Percentiles rank a stretch among this genome's conserved stretches.
Evolutionary conservation across 2,888 invertebrate species (phyloP).

Genomic region (Penaeus monodon): DNA sequence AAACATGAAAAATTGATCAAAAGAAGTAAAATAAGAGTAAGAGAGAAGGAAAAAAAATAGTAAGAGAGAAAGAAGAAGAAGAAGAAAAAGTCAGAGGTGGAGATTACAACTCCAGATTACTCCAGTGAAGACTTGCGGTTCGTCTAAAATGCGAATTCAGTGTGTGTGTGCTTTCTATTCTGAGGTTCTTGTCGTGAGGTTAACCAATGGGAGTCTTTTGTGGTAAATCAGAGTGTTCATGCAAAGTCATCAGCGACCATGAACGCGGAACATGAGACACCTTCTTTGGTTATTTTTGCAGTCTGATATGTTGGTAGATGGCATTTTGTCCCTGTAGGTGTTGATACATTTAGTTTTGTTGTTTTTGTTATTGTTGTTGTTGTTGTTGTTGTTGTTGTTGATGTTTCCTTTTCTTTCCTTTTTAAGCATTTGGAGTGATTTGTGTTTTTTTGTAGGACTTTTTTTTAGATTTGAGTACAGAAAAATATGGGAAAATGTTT

Average conservation of each 20-base stretch:
- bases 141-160: background rate
- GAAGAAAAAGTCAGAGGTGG: no score
- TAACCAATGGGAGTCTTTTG: background rate
- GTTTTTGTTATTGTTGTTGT: background rate
- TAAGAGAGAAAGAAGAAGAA: no score
- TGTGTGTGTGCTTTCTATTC: background rate
- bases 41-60: no score
- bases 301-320: no score
- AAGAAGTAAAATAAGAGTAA: no score
- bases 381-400: background rate
- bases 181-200: background rate
- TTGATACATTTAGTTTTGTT: background rate
- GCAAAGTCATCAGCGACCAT: conserved; percentile 6
- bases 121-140: no score
- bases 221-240: conserved; percentile 6
- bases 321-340: no score
- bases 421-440: conserved; percentile 38
- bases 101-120: no score
- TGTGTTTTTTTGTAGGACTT: no score
- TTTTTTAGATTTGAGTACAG: no score
- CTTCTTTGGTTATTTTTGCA: background rate
- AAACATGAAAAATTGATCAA: no score
- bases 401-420: conserved; percentile 4
- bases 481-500: no score
- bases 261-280: background rate